Evolutionary conservation across 64 coral and sea anemone genomes (phyloP).

Genomic region (Stichodactyla helianthus): DNA sequence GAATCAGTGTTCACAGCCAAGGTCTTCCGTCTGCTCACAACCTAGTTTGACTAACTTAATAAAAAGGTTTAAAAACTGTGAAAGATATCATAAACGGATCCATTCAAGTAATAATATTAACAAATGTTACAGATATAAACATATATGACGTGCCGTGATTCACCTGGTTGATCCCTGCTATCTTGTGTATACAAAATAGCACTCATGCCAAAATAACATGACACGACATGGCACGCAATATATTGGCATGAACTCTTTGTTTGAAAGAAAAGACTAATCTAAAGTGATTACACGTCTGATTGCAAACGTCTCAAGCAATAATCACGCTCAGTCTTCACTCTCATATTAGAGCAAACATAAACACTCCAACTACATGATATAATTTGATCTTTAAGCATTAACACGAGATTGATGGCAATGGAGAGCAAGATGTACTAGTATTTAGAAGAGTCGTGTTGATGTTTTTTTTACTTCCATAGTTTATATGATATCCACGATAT

Average conservation of each 20-base stretch:
- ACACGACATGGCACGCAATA: too few relatives aligned
- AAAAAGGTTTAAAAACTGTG: too few relatives aligned
- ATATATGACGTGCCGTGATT: not conserved
- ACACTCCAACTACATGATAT: not conserved
- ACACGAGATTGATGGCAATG: not conserved
- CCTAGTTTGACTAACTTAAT: too few relatives aligned
- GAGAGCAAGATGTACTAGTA: too few relatives aligned
- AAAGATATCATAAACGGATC: too few relatives aligned
- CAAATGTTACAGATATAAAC: too few relatives aligned
- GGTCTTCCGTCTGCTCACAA: too few relatives aligned
- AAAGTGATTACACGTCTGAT: conserved; percentile 7
- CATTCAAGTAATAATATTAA: too few relatives aligned
- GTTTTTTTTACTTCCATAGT: not conserved
- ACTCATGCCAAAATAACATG: too few relatives aligned
- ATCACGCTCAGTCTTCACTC: not conserved
- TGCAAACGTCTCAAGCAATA: not conserved
- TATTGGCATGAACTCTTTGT: not conserved
- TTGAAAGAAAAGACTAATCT: conserved; percentile 5
- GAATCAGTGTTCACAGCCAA: too few relatives aligned
- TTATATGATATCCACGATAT: not conserved
- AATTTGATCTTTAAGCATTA: not conserved
- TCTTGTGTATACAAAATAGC: too few relatives aligned
- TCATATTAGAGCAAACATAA: not conserved
- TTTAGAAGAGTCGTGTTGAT: too few relatives aligned
- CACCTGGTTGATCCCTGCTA: not conserved